Percentiles rank a stretch among this genome's conserved stretches.
Conservation (phyloP, 2,797 vertebrate species). For the Sebastes itinus region DNA sequence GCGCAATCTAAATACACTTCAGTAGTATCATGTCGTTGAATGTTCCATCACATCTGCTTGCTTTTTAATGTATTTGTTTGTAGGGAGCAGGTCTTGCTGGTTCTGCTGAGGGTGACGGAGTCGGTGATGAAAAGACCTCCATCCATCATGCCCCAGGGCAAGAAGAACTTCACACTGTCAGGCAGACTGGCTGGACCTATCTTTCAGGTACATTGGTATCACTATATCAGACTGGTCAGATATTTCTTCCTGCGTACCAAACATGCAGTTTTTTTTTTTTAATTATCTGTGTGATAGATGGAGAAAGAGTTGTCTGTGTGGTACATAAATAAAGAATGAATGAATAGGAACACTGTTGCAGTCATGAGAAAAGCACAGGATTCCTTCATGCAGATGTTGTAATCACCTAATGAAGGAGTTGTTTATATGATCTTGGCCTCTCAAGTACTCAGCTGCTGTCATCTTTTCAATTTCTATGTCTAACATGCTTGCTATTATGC, state of each 20-base stretch:
- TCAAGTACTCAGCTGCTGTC: background rate
- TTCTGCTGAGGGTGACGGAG: constrained; percentile 96
- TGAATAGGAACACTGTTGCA: background rate
- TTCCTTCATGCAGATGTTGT: background rate
- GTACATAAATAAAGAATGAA: background rate
- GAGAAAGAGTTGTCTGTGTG: background rate
- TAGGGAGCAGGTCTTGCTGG: constrained; percentile 97
- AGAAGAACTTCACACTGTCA: constrained; percentile 93
- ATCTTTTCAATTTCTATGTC: background rate
- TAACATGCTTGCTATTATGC: background rate
- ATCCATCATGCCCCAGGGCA: constrained; percentile 93
- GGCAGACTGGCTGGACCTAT: constrained; percentile 95
- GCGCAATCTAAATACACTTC: background rate
- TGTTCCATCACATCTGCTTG: background rate
- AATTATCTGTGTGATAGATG: background rate
- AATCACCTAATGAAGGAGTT: background rate
- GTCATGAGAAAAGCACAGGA: background rate
- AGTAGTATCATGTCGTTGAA: background rate
- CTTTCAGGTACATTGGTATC: constrained; percentile 87
- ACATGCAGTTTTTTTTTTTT: background rate
- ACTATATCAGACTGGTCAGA: background rate
- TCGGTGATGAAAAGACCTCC: constrained; percentile 97
- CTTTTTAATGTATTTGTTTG: constrained; percentile 7
- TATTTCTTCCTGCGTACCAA: background rate
- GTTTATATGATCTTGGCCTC: background rate